phyloP scores from a whole-genome alignment of 2,113 vertebrate genomes.

The Glaucomys volans region DNA sequence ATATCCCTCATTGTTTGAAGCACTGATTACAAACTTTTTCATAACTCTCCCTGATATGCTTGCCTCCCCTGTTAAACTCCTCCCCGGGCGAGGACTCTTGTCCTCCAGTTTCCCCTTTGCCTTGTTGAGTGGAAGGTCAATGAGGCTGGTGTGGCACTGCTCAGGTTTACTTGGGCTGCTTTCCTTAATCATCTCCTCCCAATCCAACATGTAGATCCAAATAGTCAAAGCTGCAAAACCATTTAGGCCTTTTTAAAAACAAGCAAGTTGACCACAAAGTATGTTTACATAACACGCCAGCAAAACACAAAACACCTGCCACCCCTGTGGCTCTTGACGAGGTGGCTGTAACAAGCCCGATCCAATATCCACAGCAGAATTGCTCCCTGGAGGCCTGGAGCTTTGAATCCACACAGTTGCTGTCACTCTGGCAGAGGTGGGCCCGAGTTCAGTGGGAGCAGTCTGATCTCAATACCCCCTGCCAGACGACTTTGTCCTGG shows the following conservation, averaged over 20 bases:
- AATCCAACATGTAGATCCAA: background rate
- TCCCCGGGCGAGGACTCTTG: background rate
- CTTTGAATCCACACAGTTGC: background rate
- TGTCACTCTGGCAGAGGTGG: background rate
- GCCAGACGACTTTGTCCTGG: background rate
- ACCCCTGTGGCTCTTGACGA: background rate
- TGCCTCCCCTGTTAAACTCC: background rate
- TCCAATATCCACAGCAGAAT: background rate
- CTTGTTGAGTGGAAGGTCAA: background rate
- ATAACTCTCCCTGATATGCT: background rate
- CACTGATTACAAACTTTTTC: background rate
- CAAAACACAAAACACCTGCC: conserved; percentile 61
- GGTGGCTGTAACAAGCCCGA: background rate
- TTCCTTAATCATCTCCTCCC: conserved; percentile 8
- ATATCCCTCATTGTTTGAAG: background rate
- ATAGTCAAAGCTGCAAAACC: conserved; percentile 19
- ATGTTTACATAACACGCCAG: conserved; percentile 36
- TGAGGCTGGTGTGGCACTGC: background rate
- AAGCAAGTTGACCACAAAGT: conserved; percentile 53
- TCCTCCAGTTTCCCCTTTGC: background rate
- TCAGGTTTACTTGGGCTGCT: background rate
- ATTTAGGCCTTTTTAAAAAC: conserved; percentile 25
- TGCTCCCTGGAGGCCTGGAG: background rate
- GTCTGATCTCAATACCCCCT: background rate
- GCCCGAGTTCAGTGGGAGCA: background rate